These are phyloP conservation scores for Anarrhichthys ocellatus DNA, from an alignment of 2,113 vertebrate genomes.

Conservation along the genomic window DNA sequence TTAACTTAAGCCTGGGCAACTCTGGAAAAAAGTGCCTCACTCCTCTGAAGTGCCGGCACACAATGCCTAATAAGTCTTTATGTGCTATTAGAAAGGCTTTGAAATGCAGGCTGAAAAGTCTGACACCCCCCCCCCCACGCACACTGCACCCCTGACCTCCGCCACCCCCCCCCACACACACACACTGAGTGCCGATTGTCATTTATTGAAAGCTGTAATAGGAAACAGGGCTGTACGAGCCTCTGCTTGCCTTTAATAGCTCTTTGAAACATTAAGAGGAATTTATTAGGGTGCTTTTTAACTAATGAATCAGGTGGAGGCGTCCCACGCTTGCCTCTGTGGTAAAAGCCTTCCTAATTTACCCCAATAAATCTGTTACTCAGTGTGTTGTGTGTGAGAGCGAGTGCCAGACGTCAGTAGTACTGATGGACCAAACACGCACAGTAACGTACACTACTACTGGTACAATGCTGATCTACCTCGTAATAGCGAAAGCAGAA, in stretches of 20 bases:
- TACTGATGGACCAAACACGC: conserved; percentile 14
- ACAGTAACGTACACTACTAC: conserved; percentile 8
- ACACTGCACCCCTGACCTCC: too few relatives aligned
- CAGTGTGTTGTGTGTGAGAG: conserved; percentile 46
- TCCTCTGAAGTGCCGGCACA: conserved; percentile 72
- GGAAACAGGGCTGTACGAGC: conserved; percentile 66
- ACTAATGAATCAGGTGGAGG: conserved; percentile 79
- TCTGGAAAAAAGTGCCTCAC: conserved; percentile 79
- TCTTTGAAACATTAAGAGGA: conserved; percentile 76
- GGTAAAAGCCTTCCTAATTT: conserved; percentile 83
- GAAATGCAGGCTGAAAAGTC: conserved; percentile 71
- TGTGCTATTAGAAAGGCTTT: conserved; percentile 76
- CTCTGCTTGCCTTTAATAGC: conserved; percentile 77
- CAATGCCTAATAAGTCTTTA: conserved; percentile 83
- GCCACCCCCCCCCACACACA: background rate
- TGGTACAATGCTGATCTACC: conserved; percentile 2
- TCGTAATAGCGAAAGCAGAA: background rate
- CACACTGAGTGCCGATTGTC: conserved; percentile 78
- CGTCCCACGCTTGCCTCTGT: conserved; percentile 54
- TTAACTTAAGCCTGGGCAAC: conserved; percentile 80
- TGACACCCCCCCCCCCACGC: conserved; percentile 14
- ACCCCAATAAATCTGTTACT: conserved; percentile 72
- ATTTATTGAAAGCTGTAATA: conserved; percentile 84
- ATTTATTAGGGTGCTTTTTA: conserved; percentile 85
- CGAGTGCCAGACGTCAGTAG: conserved; percentile 27